These are phyloP conservation scores for Palythoa heliodiscus DNA, from an alignment of 92 coral and sea anemone species.

Conservation along the genomic window DNA sequence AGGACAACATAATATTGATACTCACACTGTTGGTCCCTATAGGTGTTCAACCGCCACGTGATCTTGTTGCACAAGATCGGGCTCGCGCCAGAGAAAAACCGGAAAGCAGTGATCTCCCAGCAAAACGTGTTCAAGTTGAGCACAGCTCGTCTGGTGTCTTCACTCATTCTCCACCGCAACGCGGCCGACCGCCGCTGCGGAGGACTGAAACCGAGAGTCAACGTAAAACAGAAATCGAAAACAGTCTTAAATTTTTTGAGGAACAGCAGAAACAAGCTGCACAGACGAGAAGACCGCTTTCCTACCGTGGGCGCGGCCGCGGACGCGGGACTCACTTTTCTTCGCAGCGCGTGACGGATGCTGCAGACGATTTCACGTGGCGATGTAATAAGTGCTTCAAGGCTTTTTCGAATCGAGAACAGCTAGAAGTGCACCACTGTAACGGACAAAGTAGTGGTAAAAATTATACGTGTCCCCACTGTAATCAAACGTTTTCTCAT, in stretches of 20 bases:
- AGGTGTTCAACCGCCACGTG: constrained; percentile 99
- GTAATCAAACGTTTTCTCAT: constrained; percentile 83
- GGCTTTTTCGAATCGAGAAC: constrained; percentile 87
- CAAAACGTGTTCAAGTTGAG: constrained; percentile 71
- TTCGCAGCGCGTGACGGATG: constrained; percentile 54
- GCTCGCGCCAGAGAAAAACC: constrained; percentile 71
- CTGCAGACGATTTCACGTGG: constrained; percentile 85
- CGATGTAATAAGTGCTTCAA: constrained; percentile 92
- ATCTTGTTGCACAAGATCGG: constrained; percentile 92
- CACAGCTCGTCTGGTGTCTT: constrained; percentile 38
- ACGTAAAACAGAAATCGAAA: constrained; percentile 59
- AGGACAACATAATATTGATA: no score
- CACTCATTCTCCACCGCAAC: constrained; percentile 68
- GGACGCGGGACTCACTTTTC: constrained; percentile 52
- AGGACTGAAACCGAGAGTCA: constrained; percentile 62
- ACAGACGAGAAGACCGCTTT: constrained; percentile 64
- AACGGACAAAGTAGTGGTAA: constrained; percentile 68
- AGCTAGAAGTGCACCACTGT: constrained; percentile 85
- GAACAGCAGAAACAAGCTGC: constrained; percentile 50
- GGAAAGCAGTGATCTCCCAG: constrained; percentile 63
- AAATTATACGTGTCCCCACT: constrained; percentile 87
- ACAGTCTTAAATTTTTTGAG: constrained; percentile 52
- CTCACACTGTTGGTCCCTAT: not conserved
- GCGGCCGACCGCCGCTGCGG: constrained; percentile 89
- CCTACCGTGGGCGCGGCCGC: constrained; percentile 81